Percentiles rank a stretch among this genome's conserved stretches.
Evolutionary conservation across 2,797 vertebrate genomes (phyloP).

Genomic region (Sebastes taczanowskii): DNA sequence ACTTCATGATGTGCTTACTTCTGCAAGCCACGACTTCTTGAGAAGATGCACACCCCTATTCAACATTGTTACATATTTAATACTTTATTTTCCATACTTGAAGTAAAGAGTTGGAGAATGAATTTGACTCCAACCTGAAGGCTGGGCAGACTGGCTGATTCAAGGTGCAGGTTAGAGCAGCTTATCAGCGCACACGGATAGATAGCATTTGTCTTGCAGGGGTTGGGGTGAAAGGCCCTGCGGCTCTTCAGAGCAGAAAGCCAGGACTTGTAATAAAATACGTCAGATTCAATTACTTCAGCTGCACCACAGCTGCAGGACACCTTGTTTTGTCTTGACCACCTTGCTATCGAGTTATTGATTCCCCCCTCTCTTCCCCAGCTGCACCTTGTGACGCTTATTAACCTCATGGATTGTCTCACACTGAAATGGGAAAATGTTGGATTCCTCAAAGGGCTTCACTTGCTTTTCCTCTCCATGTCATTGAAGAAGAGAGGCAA

Average conservation of each 20-base stretch:
- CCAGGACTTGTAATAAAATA: constrained; percentile 57
- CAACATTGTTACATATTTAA: background rate
- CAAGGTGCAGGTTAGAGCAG: constrained; percentile 1
- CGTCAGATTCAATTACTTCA: constrained; percentile 62
- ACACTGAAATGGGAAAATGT: constrained; percentile 9
- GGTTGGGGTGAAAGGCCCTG: constrained; percentile 27
- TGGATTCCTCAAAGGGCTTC: constrained; percentile 8
- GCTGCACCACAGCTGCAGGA: constrained; percentile 30
- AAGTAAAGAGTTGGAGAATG: background rate
- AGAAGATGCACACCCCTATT: background rate
- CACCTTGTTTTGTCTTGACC: constrained; percentile 49
- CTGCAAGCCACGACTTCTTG: background rate
- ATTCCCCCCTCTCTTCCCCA: constrained; percentile 20
- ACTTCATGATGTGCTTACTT: background rate
- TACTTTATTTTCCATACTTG: background rate
- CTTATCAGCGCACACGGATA: constrained; percentile 11
- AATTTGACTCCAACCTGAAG: background rate
- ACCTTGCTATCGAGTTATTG: constrained; percentile 46
- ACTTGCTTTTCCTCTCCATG: background rate
- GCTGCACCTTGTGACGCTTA: constrained; percentile 28
- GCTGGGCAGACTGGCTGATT: background rate
- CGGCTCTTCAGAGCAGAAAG: background rate
- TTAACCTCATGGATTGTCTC: constrained; percentile 52
- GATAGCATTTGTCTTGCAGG: constrained; percentile 43
- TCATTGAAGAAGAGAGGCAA: background rate